Evolutionary conservation across 1,140 invertebrate genomes (phyloP).

Genomic region (Eurytemora carolleeae): DNA sequence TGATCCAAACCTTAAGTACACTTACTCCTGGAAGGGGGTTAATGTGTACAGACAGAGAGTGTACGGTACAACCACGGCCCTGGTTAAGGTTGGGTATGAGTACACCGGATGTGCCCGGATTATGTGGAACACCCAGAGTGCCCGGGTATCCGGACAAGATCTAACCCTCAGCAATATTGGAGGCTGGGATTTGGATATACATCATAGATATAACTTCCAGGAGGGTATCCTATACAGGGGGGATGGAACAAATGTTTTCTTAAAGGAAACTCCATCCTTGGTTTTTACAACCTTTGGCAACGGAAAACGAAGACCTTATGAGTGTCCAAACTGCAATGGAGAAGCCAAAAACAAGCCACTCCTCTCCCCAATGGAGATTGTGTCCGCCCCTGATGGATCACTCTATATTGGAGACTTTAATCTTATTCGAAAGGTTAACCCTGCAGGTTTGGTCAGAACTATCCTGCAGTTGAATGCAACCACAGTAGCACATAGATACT

Average conservation of each 20-base stretch:
- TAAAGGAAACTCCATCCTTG: slow-evolving; percentile 4
- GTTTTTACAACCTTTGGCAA: slow-evolving; percentile 22
- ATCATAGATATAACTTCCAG: slow-evolving; percentile 68
- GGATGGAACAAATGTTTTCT: slow-evolving; percentile 12
- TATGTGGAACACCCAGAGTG: slow-evolving; percentile 87
- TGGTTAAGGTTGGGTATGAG: slow-evolving; percentile 88
- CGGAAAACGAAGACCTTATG: slow-evolving; percentile 61
- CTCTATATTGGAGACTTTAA: slow-evolving; percentile 92
- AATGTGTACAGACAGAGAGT: slow-evolving; percentile 93
- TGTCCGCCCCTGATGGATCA: slow-evolving; percentile 72
- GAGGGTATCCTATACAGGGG: slow-evolving; percentile 13
- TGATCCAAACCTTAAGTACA: slow-evolving; percentile 83
- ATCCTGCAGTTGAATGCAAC: slow-evolving; percentile 75
- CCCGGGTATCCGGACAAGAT: slow-evolving; percentile 79
- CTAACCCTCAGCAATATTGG: slow-evolving; percentile 86
- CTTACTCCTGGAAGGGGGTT: slow-evolving; percentile 82
- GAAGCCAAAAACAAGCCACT: slow-evolving; percentile 56
- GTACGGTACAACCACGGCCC: slow-evolving; percentile 66
- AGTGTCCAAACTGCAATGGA: slow-evolving; percentile 62
- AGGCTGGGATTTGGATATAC: slow-evolving; percentile 90
- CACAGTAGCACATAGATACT: slow-evolving; percentile 79
- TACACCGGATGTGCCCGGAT: slow-evolving; percentile 78
- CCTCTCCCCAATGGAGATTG: slow-evolving; percentile 71
- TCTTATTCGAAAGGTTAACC: slow-evolving; percentile 65
- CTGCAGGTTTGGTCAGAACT: slow-evolving; percentile 65